These are phyloP conservation scores for Pristionchus pacificus DNA, from an alignment of 1,140 invertebrate genomes.

Conservation along the genomic window DNA sequence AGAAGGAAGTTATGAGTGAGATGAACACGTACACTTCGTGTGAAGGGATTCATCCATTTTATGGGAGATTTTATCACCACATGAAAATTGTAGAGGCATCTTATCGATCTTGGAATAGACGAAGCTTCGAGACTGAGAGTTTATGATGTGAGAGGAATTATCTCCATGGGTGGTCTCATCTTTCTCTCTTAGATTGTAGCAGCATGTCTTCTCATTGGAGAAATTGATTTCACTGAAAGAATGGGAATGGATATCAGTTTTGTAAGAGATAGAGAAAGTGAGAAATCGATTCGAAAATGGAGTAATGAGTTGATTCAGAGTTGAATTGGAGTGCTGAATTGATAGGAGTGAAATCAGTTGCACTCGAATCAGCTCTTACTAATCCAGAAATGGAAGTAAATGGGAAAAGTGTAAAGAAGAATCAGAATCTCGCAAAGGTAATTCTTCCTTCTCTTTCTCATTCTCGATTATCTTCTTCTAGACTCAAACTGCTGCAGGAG, in stretches of 20 bases:
- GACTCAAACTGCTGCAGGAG: conserved; percentile 62
- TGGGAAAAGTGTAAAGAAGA: conserved; percentile 67
- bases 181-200: too few relatives aligned
- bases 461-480: conserved; percentile 10
- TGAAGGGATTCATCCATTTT: neutral
- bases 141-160: too few relatives aligned
- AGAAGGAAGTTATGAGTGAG: neutral
- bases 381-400: conserved; percentile 66
- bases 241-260: conserved; percentile 98
- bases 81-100: conserved; percentile 82
- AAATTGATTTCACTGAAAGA: conserved; percentile 96
- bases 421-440: conserved; percentile 72
- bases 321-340: conserved; percentile 59
- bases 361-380: conserved; percentile 64
- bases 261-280: conserved; percentile 78
- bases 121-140: conserved; percentile 88
- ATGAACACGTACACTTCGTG: neutral
- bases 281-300: neutral
- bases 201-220: conserved; percentile 85
- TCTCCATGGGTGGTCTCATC: too few relatives aligned
- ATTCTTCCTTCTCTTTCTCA: neutral
- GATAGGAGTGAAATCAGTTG: conserved; percentile 63
- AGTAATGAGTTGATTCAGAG: conserved; percentile 31
- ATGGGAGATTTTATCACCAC: too few relatives aligned
- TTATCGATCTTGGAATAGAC: conserved; percentile 92